phyloP scores from a whole-genome alignment of 2,797 vertebrate species.

The Takifugu rubripes region DNA sequence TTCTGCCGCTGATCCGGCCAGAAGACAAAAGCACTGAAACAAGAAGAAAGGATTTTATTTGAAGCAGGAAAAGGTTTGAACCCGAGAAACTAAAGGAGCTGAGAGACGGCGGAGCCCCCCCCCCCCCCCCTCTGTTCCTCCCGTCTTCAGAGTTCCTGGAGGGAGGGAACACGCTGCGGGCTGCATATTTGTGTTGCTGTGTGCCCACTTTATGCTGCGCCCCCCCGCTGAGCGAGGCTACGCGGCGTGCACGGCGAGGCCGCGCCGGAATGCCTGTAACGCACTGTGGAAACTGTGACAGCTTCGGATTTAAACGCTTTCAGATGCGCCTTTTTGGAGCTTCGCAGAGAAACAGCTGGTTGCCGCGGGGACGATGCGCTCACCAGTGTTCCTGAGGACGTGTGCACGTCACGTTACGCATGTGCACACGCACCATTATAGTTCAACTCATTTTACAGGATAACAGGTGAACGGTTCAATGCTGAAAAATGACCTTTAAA shows the following conservation, averaged over 20 bases:
- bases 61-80: conserved; percentile 58
- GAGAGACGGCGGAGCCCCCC: conserved; percentile 24
- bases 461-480: no score
- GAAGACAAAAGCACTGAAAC: conserved; percentile 65
- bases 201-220: conserved; percentile 66
- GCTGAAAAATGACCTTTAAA: no score
- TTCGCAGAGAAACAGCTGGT: conserved; percentile 70
- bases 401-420: not conserved
- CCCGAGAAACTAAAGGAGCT: conserved; percentile 49
- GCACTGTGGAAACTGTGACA: conserved; percentile 78
- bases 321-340: conserved; percentile 74
- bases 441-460: no score
- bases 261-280: conserved; percentile 74
- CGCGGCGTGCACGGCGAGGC: conserved; percentile 65
- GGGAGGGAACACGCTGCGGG: conserved; percentile 51
- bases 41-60: conserved; percentile 58
- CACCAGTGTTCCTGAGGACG: conserved; percentile 42
- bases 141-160: conserved; percentile 50
- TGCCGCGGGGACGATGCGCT: conserved; percentile 39
- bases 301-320: conserved; percentile 79
- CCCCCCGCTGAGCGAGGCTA: conserved; percentile 64
- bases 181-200: conserved; percentile 67
- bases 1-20: conserved; percentile 51
- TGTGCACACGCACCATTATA: no score
- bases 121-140: conserved; percentile 12